phyloP scores from a whole-genome alignment of 2,888 invertebrate genomes.

The Celastrina argiolus region DNA sequence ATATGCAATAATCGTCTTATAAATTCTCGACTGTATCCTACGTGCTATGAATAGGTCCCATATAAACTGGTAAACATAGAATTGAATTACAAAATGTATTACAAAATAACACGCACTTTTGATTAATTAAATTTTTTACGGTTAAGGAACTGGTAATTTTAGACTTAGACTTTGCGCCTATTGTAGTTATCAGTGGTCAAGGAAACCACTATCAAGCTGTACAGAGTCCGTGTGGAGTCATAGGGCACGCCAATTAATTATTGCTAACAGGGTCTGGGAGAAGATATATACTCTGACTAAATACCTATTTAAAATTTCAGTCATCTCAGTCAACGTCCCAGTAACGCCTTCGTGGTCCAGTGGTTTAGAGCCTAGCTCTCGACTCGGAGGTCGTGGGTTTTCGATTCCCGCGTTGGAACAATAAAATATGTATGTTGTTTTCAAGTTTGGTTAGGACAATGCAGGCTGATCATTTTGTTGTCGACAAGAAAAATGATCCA shows the following conservation, averaged over 20 bases:
- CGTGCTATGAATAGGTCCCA: not conserved
- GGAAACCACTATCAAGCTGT: slow-evolving; percentile 3
- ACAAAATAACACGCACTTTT: not conserved
- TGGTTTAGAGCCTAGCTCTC: too few relatives aligned
- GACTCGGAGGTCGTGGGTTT: too few relatives aligned
- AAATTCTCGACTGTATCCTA: not conserved
- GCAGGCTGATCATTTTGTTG: too few relatives aligned
- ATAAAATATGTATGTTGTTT: too few relatives aligned
- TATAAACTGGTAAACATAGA: not conserved
- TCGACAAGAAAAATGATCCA: too few relatives aligned
- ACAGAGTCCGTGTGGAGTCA: slow-evolving; percentile 24
- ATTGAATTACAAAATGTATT: not conserved
- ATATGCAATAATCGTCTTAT: not conserved
- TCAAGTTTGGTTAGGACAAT: too few relatives aligned
- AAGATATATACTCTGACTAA: not conserved
- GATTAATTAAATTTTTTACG: not conserved
- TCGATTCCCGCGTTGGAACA: too few relatives aligned
- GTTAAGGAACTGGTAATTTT: not conserved
- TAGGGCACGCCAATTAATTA: not conserved
- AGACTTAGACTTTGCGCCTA: slow-evolving; percentile 5
- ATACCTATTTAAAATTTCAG: too few relatives aligned
- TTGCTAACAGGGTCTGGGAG: not conserved
- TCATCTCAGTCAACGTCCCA: too few relatives aligned
- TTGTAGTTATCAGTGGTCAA: not conserved
- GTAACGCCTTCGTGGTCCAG: too few relatives aligned